Evolutionary conservation across 2,888 invertebrate species (phyloP), one percentile per base, ranked within the genome.

Genomic region (Pollenia amentaria): DNA sequence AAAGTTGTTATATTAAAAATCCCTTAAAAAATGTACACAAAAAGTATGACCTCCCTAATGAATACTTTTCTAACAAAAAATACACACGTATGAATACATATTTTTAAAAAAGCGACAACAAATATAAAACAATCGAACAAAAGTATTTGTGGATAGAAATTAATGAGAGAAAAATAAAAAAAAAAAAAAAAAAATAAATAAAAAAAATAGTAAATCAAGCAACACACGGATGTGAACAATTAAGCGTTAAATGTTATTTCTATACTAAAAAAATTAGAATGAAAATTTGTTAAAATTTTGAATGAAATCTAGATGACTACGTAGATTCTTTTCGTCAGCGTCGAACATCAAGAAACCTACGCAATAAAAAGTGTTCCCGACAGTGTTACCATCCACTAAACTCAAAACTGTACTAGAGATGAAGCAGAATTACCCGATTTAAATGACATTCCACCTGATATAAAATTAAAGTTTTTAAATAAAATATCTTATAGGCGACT

Each of bases 191-290:
- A 64, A 29, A 46, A 72, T 57, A 18, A 57, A 21, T n/a, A n/a
- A 57, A 16, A 76, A 38, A 48, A 69, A 78, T 38, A 62, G 53
- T 70, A 72, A 72, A 51, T 60, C 0, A 57, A 67, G 72, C n/a
- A 73, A 57, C 64, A 44, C 46, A 76, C 84, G 87, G 87, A 87
- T 84, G 80, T 87, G 73, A 81, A 80, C 65, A 80, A 87, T 87
- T 84, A 84, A 81, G 53, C 12, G 80, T 55, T 73, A 67, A 81
- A 62, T 80, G 76, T 16, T 75, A 67, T 65, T 21, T 62, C 16
- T 0, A 51, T 72, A 53, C 55, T 10, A 12, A 44, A 53, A 42
- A 64, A 64, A 40, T 9, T 62, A 3, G 65, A 84, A 78, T 12
- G 29, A 29, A 72, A 40, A 77, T 55, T 77, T 70, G 67, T 55